Evolutionary conservation across 2,797 vertebrate species (phyloP), one percentile per base, ranked within the genome.

Genomic region (Centropyge bicolor): DNA sequence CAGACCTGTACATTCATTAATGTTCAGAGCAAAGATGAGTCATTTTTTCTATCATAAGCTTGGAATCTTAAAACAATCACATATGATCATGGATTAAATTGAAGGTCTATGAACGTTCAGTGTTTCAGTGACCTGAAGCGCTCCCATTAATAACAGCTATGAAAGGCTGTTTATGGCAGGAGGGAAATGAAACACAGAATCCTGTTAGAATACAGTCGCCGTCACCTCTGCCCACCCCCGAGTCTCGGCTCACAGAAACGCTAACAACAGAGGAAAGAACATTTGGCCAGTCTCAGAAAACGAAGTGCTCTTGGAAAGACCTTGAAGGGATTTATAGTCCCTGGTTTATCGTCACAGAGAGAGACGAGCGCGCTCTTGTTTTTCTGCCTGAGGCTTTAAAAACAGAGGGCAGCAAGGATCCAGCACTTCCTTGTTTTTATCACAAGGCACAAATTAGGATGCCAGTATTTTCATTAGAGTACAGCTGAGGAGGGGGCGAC

Each of bases 371-470:
- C 65, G 57, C 35, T 9, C 40, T 55, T 84, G 41, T 78, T 71
- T 81, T 69, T 16, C 55, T 74, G 61, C 52, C 31, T 20, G 48
- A 55, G 22, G 6, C 5, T 72, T 64, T 61, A 38, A 77, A 62
- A 74, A 62, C 54, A 54, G 67, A 64, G 43, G 41, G 12, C 48
- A 62, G 45, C 54, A 6, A 3, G 4, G 62, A 60, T 31, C 12
- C 49, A 51, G 22, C 8, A 8, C 3, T 19, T 74, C 31, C 62
- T 17, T 49, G 62, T 66, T 80, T 80, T 80, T 63, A 82, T 74
- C 66, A 72, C 41, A 73, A 68, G 69, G 55, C 79, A 63, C 56
- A 76, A 56, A 70, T 85, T 70, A 71, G 27, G 45, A 68, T 75
- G 78, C 59, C 60, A 31, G 49, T 61, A 24, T 76, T 86, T 79